phyloP scores from a whole-genome alignment of 2,888 invertebrate genomes.

The Polyommatus iphigenia region DNA sequence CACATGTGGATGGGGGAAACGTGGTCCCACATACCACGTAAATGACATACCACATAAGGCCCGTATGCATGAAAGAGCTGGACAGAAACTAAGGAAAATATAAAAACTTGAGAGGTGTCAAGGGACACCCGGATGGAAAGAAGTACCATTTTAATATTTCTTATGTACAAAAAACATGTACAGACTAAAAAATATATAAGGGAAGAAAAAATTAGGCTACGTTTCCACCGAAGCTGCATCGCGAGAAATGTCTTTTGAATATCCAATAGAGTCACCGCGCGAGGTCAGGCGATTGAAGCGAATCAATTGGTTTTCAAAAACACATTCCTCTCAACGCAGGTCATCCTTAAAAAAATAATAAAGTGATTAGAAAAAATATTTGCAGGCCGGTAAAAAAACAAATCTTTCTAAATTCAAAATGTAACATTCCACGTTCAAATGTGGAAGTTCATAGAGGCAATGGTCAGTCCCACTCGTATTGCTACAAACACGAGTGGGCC shows the following conservation, averaged over 20 bases:
- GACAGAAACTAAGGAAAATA: not conserved
- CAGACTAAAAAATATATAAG: not conserved
- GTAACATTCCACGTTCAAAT: not conserved
- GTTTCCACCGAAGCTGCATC: not conserved
- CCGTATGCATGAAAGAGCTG: not conserved
- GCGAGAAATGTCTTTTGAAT: not conserved
- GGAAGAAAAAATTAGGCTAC: not conserved
- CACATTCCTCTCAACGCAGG: not conserved
- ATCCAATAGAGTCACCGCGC: not conserved
- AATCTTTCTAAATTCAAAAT: not conserved
- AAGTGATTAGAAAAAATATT: not conserved
- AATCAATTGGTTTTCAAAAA: too few species aligned
- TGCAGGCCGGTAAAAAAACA: not conserved
- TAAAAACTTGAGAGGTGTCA: too few species aligned
- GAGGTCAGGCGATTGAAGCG: too few species aligned
- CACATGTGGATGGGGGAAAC: constrained; percentile 3
- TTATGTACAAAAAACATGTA: too few species aligned
- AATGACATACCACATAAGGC: not conserved
- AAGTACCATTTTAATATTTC: too few species aligned
- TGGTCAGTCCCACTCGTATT: constrained; percentile 37
- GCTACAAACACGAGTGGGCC: constrained; percentile 35
- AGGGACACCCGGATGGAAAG: too few species aligned
- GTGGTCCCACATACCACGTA: not conserved
- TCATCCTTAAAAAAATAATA: not conserved
- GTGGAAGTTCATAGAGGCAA: constrained; percentile 22